Evolutionary conservation across 2,113 vertebrate species (phyloP), one percentile per base, ranked within the genome.

Genomic region (Hydrolagus affinis): DNA sequence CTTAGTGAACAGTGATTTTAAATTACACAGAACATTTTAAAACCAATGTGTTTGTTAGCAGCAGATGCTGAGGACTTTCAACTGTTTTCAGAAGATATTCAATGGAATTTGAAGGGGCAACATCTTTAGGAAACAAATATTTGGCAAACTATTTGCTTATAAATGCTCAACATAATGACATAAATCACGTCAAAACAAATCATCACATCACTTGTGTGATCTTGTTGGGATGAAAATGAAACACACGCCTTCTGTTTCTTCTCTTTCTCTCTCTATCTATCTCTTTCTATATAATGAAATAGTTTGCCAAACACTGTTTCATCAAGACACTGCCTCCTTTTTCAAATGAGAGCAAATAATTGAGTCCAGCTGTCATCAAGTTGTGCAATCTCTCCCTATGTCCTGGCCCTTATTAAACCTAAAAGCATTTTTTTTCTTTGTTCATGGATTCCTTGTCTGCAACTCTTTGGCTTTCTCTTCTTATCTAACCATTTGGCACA

Each of bases 271-370:
- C 44, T 44, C 44, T 44, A 44, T 44, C 44, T 44, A 44, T 44
- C 44, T 44, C 25, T 10, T 66, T 83, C 78, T 62, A 68, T 28
- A 64, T 4, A 17, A 83, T 28, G 30, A 83, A 83, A 68, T 30
- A 25, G 62, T 83, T 64, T 83, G 78, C 17, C 44, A 83, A 83
- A 64, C 62, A 66, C 78, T 64, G 19, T 64, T 83, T 83, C 78
- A 83, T 83, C 60, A 83, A 83, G 15, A 17, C 32, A 83, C 17
- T 64, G 15, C 25, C 32, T 83, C 78, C 60, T 66, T 83, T 44
- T 44, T 44, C 64, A 83, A 57, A 60, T 68, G 78, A 32, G 62
- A 66, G 19, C 28, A 66, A 68, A 66, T 83, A 83, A 83, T 19
- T 83, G 62, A 83, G 19, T 66, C 62, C 78, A 68, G 78, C 78